Conservation (phyloP, 1,140 invertebrate genomes). For the Zaprionus vittiger region DNA sequence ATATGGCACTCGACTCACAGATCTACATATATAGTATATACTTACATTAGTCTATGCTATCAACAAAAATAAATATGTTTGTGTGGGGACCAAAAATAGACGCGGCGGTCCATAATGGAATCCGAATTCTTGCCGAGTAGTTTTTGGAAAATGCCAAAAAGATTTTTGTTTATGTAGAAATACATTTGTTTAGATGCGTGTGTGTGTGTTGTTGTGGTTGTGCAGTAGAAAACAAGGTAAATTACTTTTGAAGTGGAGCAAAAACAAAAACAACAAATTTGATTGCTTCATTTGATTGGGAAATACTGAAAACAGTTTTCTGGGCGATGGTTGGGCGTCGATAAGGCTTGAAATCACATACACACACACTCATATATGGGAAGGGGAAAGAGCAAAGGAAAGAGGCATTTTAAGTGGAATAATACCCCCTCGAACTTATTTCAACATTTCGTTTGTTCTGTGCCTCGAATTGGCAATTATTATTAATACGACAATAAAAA, state of each 20-base stretch:
- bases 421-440: neutral
- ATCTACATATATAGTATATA: slow-evolving; percentile 2
- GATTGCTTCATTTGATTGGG: slow-evolving; percentile 57
- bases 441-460: slow-evolving; percentile 17
- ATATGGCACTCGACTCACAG: slow-evolving; percentile 8
- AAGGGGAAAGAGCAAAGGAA: slow-evolving; percentile 5
- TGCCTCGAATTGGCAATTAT: slow-evolving; percentile 18
- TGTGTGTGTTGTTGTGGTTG: slow-evolving; percentile 24
- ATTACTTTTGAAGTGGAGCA: slow-evolving; percentile 67
- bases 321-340: slow-evolving; percentile 2
- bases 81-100: slow-evolving; percentile 53
- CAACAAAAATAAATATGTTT: slow-evolving; percentile 58
- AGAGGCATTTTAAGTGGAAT: slow-evolving; percentile 41
- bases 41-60: slow-evolving; percentile 10
- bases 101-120: slow-evolving; percentile 38
- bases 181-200: neutral
- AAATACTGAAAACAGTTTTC: slow-evolving; percentile 29
- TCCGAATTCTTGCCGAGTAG: slow-evolving; percentile 44
- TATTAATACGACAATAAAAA: slow-evolving; percentile 26
- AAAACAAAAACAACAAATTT: slow-evolving; percentile 43
- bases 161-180: slow-evolving; percentile 15
- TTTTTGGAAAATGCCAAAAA: slow-evolving; percentile 37
- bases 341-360: slow-evolving; percentile 6
- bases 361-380: neutral
- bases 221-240: slow-evolving; percentile 65